Base-by-base conservation (phyloP, 1,140 invertebrate genomes). In the Anastatus disparis region DNA sequence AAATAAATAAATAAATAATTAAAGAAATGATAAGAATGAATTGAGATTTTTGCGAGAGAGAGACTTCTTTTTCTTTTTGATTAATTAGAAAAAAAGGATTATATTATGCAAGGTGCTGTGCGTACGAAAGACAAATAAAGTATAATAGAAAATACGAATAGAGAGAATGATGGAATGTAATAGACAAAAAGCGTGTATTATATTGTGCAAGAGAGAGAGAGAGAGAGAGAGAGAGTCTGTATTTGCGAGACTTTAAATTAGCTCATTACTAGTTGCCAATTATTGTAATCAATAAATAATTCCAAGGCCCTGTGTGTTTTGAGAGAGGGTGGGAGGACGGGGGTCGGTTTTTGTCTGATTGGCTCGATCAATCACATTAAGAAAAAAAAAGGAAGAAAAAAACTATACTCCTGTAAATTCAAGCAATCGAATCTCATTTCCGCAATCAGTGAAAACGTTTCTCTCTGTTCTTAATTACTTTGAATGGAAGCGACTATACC, bases 261-360 rank as follows among this genome's bases (percentile, higher is more conserved):
- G 61, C 59, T 58, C 68, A 58, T 64, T 70, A 70, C 61, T 65
- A 71, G 62, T 71, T 71, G 70, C 70, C 70, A 65, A 71, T 71
- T 71, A 66, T 65, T 70, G 58, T 70, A 70, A 70, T 70, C 59
- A 40, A 56, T 62, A 40, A 59, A 69, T 69, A 53, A 69, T 61
- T 68, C 20, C 26, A 35, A 17, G 53, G 29, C 9, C 46, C 44
- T 55, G 10, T 7, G 15, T 29, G 8, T 0, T 58, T 10, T 0
- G 58, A 27, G 22, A n/a, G n/a, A n/a, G n/a, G n/a, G n/a, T n/a
- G n/a, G n/a, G n/a, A n/a, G n/a, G n/a, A n/a, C n/a, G n/a, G n/a
- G n/a, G n/a, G n/a, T n/a, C n/a, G n/a, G n/a, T n/a, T n/a, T n/a
- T n/a, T n/a, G n/a, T n/a, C 48, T 46, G 42, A 8, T 13, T 20